These are phyloP conservation scores for Elgaria multicarinata DNA, from an alignment of 2,113 vertebrate genomes.

Conservation along the genomic window DNA sequence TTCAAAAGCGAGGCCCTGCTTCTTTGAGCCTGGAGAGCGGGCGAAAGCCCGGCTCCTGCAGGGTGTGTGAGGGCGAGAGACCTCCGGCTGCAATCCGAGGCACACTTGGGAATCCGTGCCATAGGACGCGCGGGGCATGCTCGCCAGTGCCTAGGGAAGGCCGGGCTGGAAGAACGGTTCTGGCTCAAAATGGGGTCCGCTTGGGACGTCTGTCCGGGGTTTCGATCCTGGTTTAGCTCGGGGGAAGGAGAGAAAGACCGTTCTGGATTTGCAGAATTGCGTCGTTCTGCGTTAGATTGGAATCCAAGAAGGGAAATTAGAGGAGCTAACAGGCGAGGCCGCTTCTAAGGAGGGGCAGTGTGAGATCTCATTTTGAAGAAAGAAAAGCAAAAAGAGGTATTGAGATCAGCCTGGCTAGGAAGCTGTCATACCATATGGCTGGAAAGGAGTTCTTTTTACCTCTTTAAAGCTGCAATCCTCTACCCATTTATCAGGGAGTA, in stretches of 20 bases:
- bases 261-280: background rate
- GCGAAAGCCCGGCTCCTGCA: background rate
- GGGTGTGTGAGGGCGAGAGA: background rate
- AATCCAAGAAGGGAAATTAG: background rate
- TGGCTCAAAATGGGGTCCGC: background rate
- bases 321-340: no score
- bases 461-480: background rate
- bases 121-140: background rate
- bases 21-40: background rate
- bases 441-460: background rate
- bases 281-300: background rate
- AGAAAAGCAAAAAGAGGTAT: background rate
- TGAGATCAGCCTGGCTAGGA: background rate
- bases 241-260: background rate
- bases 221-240: background rate
- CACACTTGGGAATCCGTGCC: background rate
- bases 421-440: no score
- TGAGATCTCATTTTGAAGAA: background rate
- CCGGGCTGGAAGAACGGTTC: background rate
- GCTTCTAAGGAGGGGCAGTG: background rate
- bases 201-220: background rate
- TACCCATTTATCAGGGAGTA: no score
- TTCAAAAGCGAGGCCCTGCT: background rate
- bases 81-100: background rate
- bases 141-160: no score